Percentiles rank a stretch among this genome's conserved stretches.
Conservation (phyloP, 2,888 invertebrate species). For the Drosophila stalkeri region DNA sequence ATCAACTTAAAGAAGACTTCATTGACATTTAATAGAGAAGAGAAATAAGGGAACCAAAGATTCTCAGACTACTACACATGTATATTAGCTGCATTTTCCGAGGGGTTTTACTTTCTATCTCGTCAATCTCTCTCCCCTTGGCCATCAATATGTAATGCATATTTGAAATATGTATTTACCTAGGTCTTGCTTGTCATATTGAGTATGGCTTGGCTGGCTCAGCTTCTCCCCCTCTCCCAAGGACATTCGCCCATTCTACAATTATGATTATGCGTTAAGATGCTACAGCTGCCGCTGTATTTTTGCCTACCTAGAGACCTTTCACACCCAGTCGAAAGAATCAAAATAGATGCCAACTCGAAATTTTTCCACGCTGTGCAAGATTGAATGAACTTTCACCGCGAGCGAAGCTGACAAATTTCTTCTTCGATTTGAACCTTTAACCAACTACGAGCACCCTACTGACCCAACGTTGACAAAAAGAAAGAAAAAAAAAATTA, state of each 20-base stretch:
- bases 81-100: not conserved
- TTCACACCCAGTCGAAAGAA: conserved; percentile 37
- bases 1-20: not conserved
- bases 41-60: not conserved
- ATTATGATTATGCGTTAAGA: conserved; percentile 29
- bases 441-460: conserved; percentile 44
- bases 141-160: conserved; percentile 37
- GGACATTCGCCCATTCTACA: conserved; percentile 22
- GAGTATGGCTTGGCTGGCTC: conserved; percentile 10
- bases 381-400: conserved; percentile 68
- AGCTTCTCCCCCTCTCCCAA: conserved; percentile 11
- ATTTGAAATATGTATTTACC: conserved; percentile 25
- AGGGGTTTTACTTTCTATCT: not conserved
- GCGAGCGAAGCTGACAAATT: conserved; percentile 64
- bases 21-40: not conserved
- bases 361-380: conserved; percentile 51
- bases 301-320: conserved; percentile 38
- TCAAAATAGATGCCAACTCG: conserved; percentile 8
- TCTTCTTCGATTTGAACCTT: conserved; percentile 63
- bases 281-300: conserved; percentile 50
- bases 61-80: not conserved
- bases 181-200: conserved; percentile 32
- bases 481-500: not conserved
- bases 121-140: not conserved
- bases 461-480: conserved; percentile 53